Base-by-base conservation (phyloP, 1,140 invertebrate species). In the Calosoma granatense region DNA sequence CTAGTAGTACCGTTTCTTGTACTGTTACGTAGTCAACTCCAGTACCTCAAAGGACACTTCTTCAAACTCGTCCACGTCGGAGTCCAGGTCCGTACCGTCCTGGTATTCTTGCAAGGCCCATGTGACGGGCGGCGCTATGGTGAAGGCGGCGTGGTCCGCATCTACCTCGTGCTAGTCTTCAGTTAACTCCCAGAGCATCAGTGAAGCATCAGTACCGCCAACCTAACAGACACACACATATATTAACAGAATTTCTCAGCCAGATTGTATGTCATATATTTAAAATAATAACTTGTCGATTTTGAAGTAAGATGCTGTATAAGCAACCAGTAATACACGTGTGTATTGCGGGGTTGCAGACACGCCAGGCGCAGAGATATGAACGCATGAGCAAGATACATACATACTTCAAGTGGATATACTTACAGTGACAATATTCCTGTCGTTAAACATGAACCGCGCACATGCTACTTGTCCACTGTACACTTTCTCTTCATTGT, bases 171-270 rank as follows among this genome's bases (percentile, higher is more conserved):
- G 73, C 73, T 84, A 87, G 70, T 88, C 86, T 68, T 87, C 88
- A 60, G 88, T 83, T 56, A 93, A 74, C 70, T 90, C 87, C 93
- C 92, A 97, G 62, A 95, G 81, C 87, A 97, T 90, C 2, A 97
- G 78, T 39, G 90, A 83, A 52, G 90, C 92, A 69, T 97, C 93
- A 62, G 85, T 86, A n/a, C 92, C 92, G 19, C 93, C 92, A 3
- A 91, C 41, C 41, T 47, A 47, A 3, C 6, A 9, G 17, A 12
- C 9, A 11, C 9, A 12, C 15, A 47, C 4, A 47, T 47, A 17
- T 17, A 6, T 47, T 17, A 47, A 30, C 26, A 30, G 14, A 30
- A 30, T 6, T 30, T 6, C n/a, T n/a, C n/a, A n/a, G n/a, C n/a
- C n/a, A n/a, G n/a, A n/a, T n/a, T n/a, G n/a, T n/a, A n/a, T n/a